Evolutionary conservation across 2,888 invertebrate genomes (phyloP), one percentile per base, ranked within the genome.

Genomic region (Leptothorax acervorum): DNA sequence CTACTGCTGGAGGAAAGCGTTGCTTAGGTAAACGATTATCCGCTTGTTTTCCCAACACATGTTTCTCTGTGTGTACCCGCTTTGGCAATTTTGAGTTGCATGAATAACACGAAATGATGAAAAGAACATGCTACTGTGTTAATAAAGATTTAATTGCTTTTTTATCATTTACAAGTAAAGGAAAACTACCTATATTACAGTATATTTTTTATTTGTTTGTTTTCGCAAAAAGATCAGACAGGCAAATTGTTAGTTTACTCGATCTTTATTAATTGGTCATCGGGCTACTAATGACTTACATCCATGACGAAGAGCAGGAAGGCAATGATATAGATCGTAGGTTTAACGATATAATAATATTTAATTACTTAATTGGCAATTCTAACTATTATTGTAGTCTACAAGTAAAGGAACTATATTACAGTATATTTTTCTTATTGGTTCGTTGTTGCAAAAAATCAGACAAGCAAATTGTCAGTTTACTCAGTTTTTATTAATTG

Each of bases 1-100:
- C 90, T 93, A 94, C 87, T 93, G 94, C 83, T 94, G 94, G 94
- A 93, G 93, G 91, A 94, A 94, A 89, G 94, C 94, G 63, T 88
- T 94, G 88, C 91, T 94, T 88, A 94, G 94, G 94, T 94, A 87
- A 94, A 90, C 53, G 23, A 81, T 85, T 68, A 65, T 45, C 68
- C 42, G 71, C 78, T 87, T 51, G 9, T 57, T 31, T n/a, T 8
- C 0, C 1, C 6, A 18, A 55, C 11, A 57, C 15, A 6, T 39
- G 5, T 51, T 39, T 39, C 11, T 23, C 4, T 35, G 45, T 5
- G 5, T 55, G 6, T 28, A 9, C 18, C 15, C 0, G n/a, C 45
- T 35, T 74, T 45, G 11, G 8, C 31, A n/a, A 65, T 75, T 73
- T 66, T 57, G 1, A 83, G 18, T 48, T 45, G 48, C 23, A 48